Base-by-base conservation (phyloP, 2,797 vertebrate genomes). In the Sarcoramphus papa region DNA sequence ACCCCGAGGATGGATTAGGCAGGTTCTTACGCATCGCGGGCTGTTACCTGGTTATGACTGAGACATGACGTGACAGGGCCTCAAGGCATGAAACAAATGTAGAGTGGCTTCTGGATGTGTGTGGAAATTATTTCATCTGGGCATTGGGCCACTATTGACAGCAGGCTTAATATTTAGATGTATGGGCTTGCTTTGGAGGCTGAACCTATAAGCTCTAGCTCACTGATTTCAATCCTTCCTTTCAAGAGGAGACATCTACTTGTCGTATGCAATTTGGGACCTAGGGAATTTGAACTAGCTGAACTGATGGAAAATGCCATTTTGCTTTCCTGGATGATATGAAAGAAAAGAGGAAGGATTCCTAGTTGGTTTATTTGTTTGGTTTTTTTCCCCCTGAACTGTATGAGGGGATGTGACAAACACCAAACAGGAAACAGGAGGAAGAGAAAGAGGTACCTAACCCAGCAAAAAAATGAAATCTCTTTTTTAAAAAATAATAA, bases 1-100 rank as follows among this genome's bases (percentile, higher is more conserved):
- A 6, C 28, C 31, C 60, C 0, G 0, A 2, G 78, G 30, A 27
- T 8, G 54, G 67, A 8, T 18, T 15, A 10, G 12, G 3, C 1
- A 0, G 31, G 47, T 24, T 17, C 33, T 30, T 20, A 3, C 0
- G 0, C 0, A 0, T 2, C 9, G 43, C 9, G 7, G 67, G 72
- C 47, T 72, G 27, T 21, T 21, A 7, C 2, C 59, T 67, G 59
- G 14, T 21, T 12, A 0, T 5, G 27, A 3, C 64, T 3, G 43
- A 65, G 51, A 48, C 1, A 0, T 4, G 62, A 25, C 0, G 5
- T 21, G 68, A 37, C 68, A 78, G 33, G 45, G 41, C 47, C 28
- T 77, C n/a, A 2, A 27, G 48, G 82, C 18, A 8, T 8, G 5
- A 60, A 47, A 50, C 3, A 9, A 56, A 33, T 0, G 24, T 5